Evolutionary conservation across 2,888 invertebrate genomes (phyloP), one percentile per base, ranked within the genome.

Genomic region (Drosophila aldrichi): DNA sequence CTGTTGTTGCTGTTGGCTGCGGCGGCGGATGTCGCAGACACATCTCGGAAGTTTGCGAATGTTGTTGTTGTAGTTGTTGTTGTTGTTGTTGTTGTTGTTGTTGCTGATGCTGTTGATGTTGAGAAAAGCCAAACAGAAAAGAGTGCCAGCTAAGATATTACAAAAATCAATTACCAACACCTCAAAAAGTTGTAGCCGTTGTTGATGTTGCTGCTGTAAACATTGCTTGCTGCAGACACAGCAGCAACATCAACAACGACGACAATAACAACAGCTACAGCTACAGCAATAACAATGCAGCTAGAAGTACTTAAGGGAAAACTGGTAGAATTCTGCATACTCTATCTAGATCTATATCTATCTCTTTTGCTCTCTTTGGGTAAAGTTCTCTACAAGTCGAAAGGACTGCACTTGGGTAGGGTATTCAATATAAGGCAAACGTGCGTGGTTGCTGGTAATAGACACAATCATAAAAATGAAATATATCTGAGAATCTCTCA

Each of bases 401-500:
- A 3, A 36, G 9, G 18, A 38, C 44, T n/a, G 18, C n/a, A 0
- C 14, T 10, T 0, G 5, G 8, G 2, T 20, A 80, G 81, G 36
- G 81, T 57, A 75, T 56, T 14, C 34, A 29, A 71, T 77, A 70
- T 81, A 77, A 84, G 79, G 87, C 87, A 72, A 88, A 83, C 83
- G 85, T 87, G 87, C 87, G 87, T 87, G 87, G 87, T 88, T 75
- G 89, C 77, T 87, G 81, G 88, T 89, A 87, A 89, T 85, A 87
- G 89, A 87, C 87, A 89, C 87, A 87, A 87, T 87, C 87, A 87
- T 87, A 87, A 87, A 89, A 88, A 88, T 89, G 87, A 87, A 89
- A 89, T 87, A 89, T 87, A 86, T 88, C 86, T 86, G 89, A 89
- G 87, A 87, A 87, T 87, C 87, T 87, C 77, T 82, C 86, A 88